Evolutionary conservation across 2,888 invertebrate species (phyloP).

Genomic region (Flexamia atlantica): DNA sequence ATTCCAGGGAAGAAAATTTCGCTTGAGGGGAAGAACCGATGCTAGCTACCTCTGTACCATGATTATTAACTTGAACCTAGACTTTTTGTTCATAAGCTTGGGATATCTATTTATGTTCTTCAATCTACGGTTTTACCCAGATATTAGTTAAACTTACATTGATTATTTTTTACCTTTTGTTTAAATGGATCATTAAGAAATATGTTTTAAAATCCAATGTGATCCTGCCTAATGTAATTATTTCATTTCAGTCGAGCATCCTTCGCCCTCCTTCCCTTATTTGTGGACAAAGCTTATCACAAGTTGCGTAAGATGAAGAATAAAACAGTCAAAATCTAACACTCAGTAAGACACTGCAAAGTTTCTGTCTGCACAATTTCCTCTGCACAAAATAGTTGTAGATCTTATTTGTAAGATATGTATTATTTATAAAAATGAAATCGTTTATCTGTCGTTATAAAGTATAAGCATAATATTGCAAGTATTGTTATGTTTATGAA

Average conservation of each 20-base stretch:
- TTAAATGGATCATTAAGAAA: no score
- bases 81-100: no score
- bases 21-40: no score
- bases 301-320: conserved; percentile 16
- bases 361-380: conserved; percentile 17
- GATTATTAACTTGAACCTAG: no score
- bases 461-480: conserved; percentile 15
- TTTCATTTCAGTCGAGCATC: conserved; percentile 34
- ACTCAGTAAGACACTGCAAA: neutral
- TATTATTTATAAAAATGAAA: neutral
- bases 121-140: no score
- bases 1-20: no score
- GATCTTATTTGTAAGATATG: neutral
- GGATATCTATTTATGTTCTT: no score
- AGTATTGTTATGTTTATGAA: conserved; percentile 17
- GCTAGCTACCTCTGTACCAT: no score
- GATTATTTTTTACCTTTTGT: no score
- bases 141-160: no score
- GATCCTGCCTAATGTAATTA: neutral
- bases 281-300: conserved; percentile 14
- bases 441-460: conserved; percentile 16
- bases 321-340: conserved; percentile 24
- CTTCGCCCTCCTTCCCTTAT: conserved; percentile 18
- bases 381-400: conserved; percentile 20
- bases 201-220: no score